Evolutionary conservation across 2,888 invertebrate genomes (phyloP), one percentile per base, ranked within the genome.

Genomic region (Oscheius myriophilus): DNA sequence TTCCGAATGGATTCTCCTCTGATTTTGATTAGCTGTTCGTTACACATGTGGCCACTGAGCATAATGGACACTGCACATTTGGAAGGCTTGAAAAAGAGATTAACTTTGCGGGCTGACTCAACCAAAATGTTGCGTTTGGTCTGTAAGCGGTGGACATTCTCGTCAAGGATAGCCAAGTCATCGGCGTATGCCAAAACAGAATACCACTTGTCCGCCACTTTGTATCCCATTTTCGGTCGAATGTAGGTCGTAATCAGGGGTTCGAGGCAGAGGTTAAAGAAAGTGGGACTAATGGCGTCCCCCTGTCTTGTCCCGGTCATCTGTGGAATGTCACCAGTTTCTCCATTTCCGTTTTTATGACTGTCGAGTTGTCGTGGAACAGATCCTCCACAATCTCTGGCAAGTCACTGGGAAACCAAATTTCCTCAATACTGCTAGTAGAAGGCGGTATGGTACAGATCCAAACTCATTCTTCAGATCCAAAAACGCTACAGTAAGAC

Each of bases 231-330:
- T n/a, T n/a, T n/a, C n/a, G n/a, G n/a, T n/a, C n/a, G n/a, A n/a
- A n/a, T n/a, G n/a, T n/a, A n/a, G n/a, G n/a, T n/a, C n/a, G 71
- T 23, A 2, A 72, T 1, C 11, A 87, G 46, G 1, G 82, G 80
- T 62, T 87, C 86, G 16, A 84, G 63, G 9, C 79, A 74, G 6
- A 88, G 67, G 70, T 87, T 86, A 70, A 87, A 87, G 0, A 87
- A 39, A 2, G 86, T 78, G 0, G 86, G 85, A 59, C 82, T 85
- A 0, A 86, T 64, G 1, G 87, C 86, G 62, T 81, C 82, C 1
- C 87, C 87, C 74, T 87, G 86, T 1, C 81, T 76, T 1, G 87
- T 85, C 1, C 87, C 79, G 53, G 80, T 73, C 0, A 51, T 70
- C 62, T 81, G 18, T 64, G 65, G 18, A 68, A 69, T 81, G 0